These are phyloP conservation scores for Echeneis naucrates DNA, from an alignment of 2,797 vertebrate genomes.

Conservation along the genomic window DNA sequence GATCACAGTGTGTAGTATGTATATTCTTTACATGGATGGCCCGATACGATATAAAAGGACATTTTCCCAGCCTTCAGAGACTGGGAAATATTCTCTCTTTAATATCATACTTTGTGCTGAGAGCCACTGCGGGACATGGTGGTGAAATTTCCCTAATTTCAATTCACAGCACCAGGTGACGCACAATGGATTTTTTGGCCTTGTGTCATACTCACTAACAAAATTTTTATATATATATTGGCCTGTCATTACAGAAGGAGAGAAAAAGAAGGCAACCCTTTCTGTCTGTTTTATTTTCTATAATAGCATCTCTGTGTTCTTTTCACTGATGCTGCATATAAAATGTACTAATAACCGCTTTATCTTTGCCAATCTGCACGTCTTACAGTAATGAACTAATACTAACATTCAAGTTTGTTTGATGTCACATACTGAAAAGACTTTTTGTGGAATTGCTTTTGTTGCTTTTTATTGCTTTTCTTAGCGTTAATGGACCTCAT, in stretches of 20 bases:
- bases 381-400: neutral
- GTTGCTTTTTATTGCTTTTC: neutral
- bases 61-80: neutral
- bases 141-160: slow-evolving; percentile 33
- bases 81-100: neutral
- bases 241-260: too few relatives aligned
- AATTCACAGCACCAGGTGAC: slow-evolving; percentile 13
- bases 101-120: neutral
- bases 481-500: neutral
- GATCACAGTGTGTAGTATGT: neutral
- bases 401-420: neutral
- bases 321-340: neutral
- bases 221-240: too few relatives aligned
- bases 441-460: neutral
- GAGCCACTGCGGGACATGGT: slow-evolving; percentile 18
- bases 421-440: neutral
- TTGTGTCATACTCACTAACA: too few relatives aligned
- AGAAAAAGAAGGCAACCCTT: too few relatives aligned
- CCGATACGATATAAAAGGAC: neutral
- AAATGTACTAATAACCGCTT: neutral
- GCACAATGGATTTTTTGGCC: neutral
- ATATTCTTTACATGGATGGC: neutral
- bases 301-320: neutral
- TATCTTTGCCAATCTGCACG: neutral
- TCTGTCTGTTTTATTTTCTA: neutral